phyloP scores from a whole-genome alignment of 2,113 vertebrate species.

The Oryzias curvinotus region DNA sequence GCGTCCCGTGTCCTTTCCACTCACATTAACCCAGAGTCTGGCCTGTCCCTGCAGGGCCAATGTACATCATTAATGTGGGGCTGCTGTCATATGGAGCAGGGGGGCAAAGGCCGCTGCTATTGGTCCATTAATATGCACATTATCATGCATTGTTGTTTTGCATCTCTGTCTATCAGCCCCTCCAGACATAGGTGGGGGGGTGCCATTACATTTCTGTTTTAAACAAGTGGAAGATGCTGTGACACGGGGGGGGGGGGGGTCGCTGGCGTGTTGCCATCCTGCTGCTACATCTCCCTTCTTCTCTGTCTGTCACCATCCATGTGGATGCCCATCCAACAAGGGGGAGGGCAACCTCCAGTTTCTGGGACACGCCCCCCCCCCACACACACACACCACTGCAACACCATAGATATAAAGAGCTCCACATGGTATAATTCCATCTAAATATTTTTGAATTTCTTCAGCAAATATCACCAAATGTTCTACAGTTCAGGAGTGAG shows the following conservation, averaged over 20 bases:
- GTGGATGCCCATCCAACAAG: slow-evolving; percentile 23
- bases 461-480: too few relatives aligned
- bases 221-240: slow-evolving; percentile 56
- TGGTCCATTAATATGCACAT: slow-evolving; percentile 62
- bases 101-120: slow-evolving; percentile 41
- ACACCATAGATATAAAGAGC: too few relatives aligned
- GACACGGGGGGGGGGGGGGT: slow-evolving; percentile 28
- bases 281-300: neutral
- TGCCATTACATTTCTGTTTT: slow-evolving; percentile 52
- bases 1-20: slow-evolving; percentile 40
- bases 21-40: slow-evolving; percentile 48
- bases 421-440: too few relatives aligned
- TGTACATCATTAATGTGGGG: slow-evolving; percentile 24
- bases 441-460: too few relatives aligned
- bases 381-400: slow-evolving; percentile 1
- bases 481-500: too few relatives aligned
- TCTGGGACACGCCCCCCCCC: slow-evolving; percentile 40
- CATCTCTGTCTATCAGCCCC: slow-evolving; percentile 63
- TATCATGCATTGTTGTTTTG: slow-evolving; percentile 60
- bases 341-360: slow-evolving; percentile 43
- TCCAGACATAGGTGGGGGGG: neutral
- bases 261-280: slow-evolving; percentile 49
- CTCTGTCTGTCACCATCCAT: slow-evolving; percentile 39
- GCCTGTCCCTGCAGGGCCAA: slow-evolving; percentile 32
- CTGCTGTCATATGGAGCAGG: slow-evolving; percentile 36